Evolutionary conservation across 1,140 invertebrate genomes (phyloP).

Genomic region (Trypoxylus dichotomus): DNA sequence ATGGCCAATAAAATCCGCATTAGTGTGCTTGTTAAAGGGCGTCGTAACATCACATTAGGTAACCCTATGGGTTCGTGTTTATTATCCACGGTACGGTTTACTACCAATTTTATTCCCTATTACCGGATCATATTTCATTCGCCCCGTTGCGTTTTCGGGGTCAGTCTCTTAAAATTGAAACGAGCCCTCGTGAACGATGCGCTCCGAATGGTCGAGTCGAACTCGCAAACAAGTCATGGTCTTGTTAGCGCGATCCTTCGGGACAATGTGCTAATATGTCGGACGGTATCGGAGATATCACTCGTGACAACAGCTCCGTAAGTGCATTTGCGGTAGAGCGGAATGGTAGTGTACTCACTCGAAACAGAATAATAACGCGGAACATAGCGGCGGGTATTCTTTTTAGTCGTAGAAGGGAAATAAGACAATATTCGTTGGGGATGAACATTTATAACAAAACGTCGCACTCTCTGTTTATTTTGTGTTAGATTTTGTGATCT

Average conservation of each 20-base stretch:
- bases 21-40: constrained; percentile 20
- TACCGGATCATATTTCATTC: constrained; percentile 24
- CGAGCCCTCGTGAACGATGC: background rate
- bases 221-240: constrained; percentile 7
- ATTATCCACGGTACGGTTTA: constrained; percentile 21
- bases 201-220: background rate
- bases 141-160: background rate
- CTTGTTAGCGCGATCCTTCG: background rate
- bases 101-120: constrained; percentile 20
- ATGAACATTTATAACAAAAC: background rate
- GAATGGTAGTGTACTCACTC: background rate
- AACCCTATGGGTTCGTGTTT: background rate
- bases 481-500: background rate
- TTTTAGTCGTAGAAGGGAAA: background rate
- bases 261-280: constrained; percentile 13
- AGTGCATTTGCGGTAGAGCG: background rate
- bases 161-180: constrained; percentile 22
- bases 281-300: background rate
- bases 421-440: background rate
- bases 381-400: background rate
- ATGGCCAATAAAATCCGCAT: constrained; percentile 17
- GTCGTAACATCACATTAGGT: constrained; percentile 23
- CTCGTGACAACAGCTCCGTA: background rate
- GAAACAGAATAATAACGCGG: background rate
- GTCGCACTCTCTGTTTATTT: background rate